Base-by-base conservation (phyloP, 2,113 vertebrate genomes). In the Brachyistius frenatus region DNA sequence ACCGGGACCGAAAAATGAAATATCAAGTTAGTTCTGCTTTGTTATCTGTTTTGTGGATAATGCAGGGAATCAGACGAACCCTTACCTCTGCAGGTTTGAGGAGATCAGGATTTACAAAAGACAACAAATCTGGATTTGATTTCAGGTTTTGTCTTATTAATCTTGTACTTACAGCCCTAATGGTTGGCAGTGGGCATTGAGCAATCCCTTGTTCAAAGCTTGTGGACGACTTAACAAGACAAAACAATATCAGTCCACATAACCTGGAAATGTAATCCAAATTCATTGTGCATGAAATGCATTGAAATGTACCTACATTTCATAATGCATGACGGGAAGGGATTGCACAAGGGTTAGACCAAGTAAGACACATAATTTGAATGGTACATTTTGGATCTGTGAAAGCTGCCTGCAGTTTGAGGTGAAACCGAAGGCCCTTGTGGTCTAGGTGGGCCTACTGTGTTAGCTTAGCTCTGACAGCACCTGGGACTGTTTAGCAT, bases 401-500 rank as follows among this genome's bases (percentile, higher is more conserved):
- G 62, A 86, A 56, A 33, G 39, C 39, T 66, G 58, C 74, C 52
- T 86, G 67, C n/a, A 68, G 68, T 82, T 87, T 78, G 75, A 81
- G 73, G 54, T 73, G 81, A 85, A 86, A 90, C 72, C 63, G 63
- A 86, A 78, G 61, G 81, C 73, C 23, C 67, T 73, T 3, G 4
- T 70, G 60, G 69, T 84, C 76, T 86, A 88, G 88, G 85, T 90
- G 81, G 83, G 85, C 83, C 73, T 73, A 76, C 77, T 87, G 86
- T 85, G 81, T 84, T 88, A 86, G 84, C 86, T 53, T 78, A 78
- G 67, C 78, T 68, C 70, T 73, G 50, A 61, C 66, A 60, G 80
- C 90, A 92, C 89, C 89, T 91, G 91, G 91, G 78, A 83, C 78
- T 90, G 85, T 86, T 92, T 92, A 94, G 82, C 70, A 87, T 90